Percentiles rank a stretch among this genome's conserved stretches.
phyloP scores from a whole-genome alignment of 2,888 invertebrate genomes.

The Phyto melanocephala region DNA sequence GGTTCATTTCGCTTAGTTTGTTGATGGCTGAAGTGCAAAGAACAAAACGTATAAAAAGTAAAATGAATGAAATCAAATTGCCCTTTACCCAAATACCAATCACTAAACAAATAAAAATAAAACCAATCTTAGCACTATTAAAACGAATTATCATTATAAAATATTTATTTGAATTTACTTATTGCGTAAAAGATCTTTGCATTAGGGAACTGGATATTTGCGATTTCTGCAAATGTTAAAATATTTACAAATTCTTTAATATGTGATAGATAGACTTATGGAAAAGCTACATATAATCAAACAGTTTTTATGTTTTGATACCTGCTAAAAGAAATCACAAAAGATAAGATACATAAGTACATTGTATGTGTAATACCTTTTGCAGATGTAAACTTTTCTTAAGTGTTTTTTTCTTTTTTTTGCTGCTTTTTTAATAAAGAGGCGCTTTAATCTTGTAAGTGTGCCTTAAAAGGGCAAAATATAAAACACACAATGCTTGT shows the following conservation, averaged over 20 bases:
- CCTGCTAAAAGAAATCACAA: slow-evolving; percentile 4
- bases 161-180: not conserved
- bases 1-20: not conserved
- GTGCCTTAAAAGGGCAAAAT: not conserved
- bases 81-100: not conserved
- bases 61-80: not conserved
- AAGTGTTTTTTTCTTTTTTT: not conserved
- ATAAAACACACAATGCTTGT: not conserved
- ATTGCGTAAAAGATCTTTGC: not conserved
- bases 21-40: not conserved
- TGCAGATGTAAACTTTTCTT: no score
- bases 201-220: not conserved
- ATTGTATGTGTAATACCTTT: no score
- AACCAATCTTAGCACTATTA: slow-evolving; percentile 2
- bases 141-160: slow-evolving; percentile 5
- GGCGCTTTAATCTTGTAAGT: not conserved
- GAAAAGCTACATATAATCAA: slow-evolving; percentile 20
- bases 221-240: no score
- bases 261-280: not conserved
- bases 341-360: no score
- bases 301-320: not conserved
- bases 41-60: not conserved
- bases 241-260: no score
- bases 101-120: not conserved
- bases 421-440: not conserved